Evolutionary conservation across 1,140 invertebrate species (phyloP).

Genomic region (Drosophila bipectinata): DNA sequence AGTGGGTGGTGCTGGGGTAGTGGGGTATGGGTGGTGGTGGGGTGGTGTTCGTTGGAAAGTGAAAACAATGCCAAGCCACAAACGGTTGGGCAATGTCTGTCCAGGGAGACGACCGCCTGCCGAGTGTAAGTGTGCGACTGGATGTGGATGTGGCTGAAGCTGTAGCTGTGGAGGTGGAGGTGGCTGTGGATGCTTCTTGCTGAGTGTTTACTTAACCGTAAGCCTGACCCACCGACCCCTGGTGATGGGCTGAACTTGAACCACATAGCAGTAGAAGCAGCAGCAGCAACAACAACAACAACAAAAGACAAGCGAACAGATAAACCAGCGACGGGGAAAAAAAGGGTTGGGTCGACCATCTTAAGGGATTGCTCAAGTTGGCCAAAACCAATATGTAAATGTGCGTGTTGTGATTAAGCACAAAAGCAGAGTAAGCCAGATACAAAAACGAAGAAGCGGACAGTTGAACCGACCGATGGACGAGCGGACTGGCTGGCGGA

Average conservation of each 20-base stretch:
- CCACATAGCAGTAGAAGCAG: constrained; percentile 40
- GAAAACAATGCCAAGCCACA: constrained; percentile 73
- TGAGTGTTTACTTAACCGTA: constrained; percentile 79
- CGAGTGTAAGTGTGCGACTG: constrained; percentile 20
- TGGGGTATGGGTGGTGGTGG: constrained; percentile 2
- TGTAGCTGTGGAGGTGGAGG: constrained; percentile 17
- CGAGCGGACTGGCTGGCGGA: constrained; percentile 6
- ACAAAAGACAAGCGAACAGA: constrained; percentile 34
- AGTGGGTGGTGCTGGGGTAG: constrained; percentile 12
- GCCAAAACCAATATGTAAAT: constrained; percentile 82
- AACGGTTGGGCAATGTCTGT: constrained; percentile 66
- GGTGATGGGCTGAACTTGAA: constrained; percentile 58
- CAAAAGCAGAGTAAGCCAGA: constrained; percentile 61
- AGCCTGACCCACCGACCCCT: constrained; percentile 49
- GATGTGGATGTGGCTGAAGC: constrained; percentile 33
- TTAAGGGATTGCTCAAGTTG: constrained; percentile 82
- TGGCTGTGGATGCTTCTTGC: constrained; percentile 57
- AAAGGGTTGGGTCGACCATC: constrained; percentile 58
- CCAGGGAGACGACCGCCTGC: constrained; percentile 55
- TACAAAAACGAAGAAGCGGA: constrained; percentile 34
- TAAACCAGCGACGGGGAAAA: constrained; percentile 62
- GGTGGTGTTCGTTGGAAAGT: constrained; percentile 49
- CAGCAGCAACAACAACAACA: constrained; percentile 40
- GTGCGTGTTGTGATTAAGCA: constrained; percentile 82
- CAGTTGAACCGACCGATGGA: constrained; percentile 14